phyloP scores from a whole-genome alignment of 92 coral and sea anemone genomes.

The Actinostola sp. region DNA sequence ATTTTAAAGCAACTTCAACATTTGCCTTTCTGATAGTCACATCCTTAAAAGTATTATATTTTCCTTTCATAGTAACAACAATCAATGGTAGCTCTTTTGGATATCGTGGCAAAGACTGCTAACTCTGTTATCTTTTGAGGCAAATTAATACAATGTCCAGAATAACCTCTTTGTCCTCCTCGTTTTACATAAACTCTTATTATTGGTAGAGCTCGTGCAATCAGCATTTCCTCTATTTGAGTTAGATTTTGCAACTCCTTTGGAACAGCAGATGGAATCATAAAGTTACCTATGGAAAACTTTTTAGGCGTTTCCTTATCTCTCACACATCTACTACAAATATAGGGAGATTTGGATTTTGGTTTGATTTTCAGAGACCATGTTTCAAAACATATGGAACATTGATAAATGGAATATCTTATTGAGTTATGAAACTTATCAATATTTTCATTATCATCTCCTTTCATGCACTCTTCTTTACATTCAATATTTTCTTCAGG shows the following conservation, averaged over 20 bases:
- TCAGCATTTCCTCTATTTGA: constrained; percentile 68
- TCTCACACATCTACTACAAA: constrained; percentile 57
- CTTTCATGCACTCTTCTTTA: background rate
- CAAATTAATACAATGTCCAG: constrained; percentile 62
- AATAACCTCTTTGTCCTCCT: constrained; percentile 76
- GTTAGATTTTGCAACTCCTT: constrained; percentile 54
- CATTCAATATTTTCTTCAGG: too few species aligned
- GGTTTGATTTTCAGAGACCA: constrained; percentile 48
- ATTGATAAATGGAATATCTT: constrained; percentile 49
- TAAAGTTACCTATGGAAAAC: constrained; percentile 64
- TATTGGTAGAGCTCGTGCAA: constrained; percentile 75
- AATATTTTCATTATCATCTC: constrained; percentile 38
- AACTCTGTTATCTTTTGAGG: constrained; percentile 69
- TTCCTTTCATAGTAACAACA: constrained; percentile 67
- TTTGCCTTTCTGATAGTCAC: constrained; percentile 56
- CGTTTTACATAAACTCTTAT: constrained; percentile 63
- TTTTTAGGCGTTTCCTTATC: constrained; percentile 59
- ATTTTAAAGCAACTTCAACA: constrained; percentile 60
- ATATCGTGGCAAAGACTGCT: constrained; percentile 69
- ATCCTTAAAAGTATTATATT: constrained; percentile 68
- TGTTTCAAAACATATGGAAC: constrained; percentile 54
- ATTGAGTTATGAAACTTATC: constrained; percentile 46
- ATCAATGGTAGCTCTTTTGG: constrained; percentile 72
- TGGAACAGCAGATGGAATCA: constrained; percentile 72
- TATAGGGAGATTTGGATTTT: constrained; percentile 10